Conservation (phyloP, 92 coral and sea anemone species). For the Zoanthus solanderi region DNA sequence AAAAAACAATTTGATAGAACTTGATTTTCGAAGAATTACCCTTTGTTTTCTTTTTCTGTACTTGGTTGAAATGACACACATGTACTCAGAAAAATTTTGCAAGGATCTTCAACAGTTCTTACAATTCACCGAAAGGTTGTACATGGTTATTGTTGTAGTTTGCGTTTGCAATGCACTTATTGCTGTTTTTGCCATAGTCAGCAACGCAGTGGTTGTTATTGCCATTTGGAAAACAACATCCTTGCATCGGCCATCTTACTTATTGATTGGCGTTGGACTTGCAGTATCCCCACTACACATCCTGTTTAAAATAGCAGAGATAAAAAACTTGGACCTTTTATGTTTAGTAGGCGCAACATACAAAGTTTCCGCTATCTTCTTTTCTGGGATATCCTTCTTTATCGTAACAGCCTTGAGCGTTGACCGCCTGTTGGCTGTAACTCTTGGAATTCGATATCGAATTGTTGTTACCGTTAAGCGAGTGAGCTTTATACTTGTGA, state of each 20-base stretch:
- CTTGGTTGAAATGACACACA: neutral
- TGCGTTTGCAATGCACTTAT: slow-evolving; percentile 6
- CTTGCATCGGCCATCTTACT: slow-evolving; percentile 18
- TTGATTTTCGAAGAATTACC: neutral
- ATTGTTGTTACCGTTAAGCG: slow-evolving; percentile 7
- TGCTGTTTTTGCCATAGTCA: neutral
- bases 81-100: slow-evolving; percentile 16
- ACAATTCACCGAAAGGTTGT: slow-evolving; percentile 12
- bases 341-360: slow-evolving; percentile 30
- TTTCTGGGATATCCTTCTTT: slow-evolving; percentile 29
- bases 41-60: neutral
- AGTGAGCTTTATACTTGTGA: neutral
- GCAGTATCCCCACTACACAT: slow-evolving; percentile 31
- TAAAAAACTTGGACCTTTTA: slow-evolving; percentile 6
- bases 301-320: slow-evolving; percentile 31
- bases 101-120: slow-evolving; percentile 15
- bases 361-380: slow-evolving; percentile 22
- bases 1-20: neutral
- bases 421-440: slow-evolving; percentile 36
- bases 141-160: slow-evolving; percentile 8
- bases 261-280: slow-evolving; percentile 33
- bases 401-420: slow-evolving; percentile 24
- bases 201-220: neutral
- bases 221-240: slow-evolving; percentile 15
- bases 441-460: slow-evolving; percentile 20